These are phyloP conservation scores for Daphoenositta chrysoptera DNA, from an alignment of 2,113 vertebrate genomes.

Conservation along the genomic window DNA sequence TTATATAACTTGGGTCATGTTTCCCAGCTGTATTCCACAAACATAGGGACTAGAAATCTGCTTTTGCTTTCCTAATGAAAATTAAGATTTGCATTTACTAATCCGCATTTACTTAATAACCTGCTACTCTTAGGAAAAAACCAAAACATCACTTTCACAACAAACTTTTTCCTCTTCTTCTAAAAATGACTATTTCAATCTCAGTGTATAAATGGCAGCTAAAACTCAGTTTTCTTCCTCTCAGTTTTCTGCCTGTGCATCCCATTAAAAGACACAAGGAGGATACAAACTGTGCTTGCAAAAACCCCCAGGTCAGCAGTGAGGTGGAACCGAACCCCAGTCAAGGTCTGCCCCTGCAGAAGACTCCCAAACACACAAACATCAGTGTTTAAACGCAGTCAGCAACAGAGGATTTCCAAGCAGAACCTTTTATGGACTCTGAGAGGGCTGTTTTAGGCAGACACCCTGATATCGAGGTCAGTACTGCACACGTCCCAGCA, in stretches of 20 bases:
- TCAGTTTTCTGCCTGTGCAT: background rate
- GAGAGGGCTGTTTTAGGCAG: background rate
- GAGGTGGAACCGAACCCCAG: accelerated
- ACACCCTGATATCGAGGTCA: background rate
- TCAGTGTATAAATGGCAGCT: background rate
- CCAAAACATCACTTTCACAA: background rate
- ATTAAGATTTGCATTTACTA: background rate
- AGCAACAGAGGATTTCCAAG: background rate
- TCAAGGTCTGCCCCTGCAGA: background rate
- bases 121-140: background rate
- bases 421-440: background rate
- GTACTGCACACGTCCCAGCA: background rate
- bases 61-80: conserved; percentile 3
- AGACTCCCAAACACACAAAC: background rate
- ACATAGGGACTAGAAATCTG: background rate
- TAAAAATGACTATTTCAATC: background rate
- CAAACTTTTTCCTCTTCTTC: background rate
- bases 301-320: background rate
- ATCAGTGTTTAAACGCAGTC: background rate
- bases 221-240: background rate
- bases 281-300: background rate
- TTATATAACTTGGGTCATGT: background rate
- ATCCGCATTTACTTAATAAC: background rate
- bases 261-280: background rate
- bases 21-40: background rate